Evolutionary conservation across 2,113 vertebrate genomes (phyloP), one percentile per base, ranked within the genome.

Genomic region (Amazona vittata): DNA sequence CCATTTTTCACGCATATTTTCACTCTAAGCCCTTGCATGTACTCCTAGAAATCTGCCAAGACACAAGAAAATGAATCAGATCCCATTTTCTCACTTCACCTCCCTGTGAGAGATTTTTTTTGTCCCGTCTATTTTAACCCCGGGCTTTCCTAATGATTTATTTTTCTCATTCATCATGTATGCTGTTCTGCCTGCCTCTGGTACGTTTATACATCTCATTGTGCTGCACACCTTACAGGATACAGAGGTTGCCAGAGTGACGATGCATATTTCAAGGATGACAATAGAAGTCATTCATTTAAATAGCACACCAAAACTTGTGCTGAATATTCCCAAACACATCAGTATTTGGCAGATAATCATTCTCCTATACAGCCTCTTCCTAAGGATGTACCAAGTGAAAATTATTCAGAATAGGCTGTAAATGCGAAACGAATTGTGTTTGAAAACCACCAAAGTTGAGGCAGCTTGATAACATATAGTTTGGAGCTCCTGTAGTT

Each of bases 41-140:
- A 9, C 17, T 68, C 53, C 43, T 59, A 77, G 63, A 88, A 65
- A 79, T 53, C 62, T 88, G 39, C 44, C 52, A 80, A 90, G 63
- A 64, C 7, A 67, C 75, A 81, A 78, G 29, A 83, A 91, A 89
- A 86, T 41, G 1, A 74, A 86, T 75, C 11, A n/a, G 89, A 59
- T 5, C 19, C 21, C 21, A 10, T 74, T 91, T 83, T 74, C 55
- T 21, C 44, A 64, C 67, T 49, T 94, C 59, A 68, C 10, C 26
- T 19, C 11, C 0, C 0, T 24, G 25, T 0, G 1, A 75, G 37
- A 63, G 5, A 11, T 14, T 14, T 44, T 21, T 28, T 41, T 68
- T 77, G n/a, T 37, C 57, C 49, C 19, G 76, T 41, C 64, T 74
- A 29, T 29, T 89, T 75, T 71, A 76, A 83, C 17, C 52, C 7